Evolutionary conservation across 2,797 vertebrate genomes (phyloP), one percentile per base, ranked within the genome.

Genomic region (Epinephelus malabaricus): DNA sequence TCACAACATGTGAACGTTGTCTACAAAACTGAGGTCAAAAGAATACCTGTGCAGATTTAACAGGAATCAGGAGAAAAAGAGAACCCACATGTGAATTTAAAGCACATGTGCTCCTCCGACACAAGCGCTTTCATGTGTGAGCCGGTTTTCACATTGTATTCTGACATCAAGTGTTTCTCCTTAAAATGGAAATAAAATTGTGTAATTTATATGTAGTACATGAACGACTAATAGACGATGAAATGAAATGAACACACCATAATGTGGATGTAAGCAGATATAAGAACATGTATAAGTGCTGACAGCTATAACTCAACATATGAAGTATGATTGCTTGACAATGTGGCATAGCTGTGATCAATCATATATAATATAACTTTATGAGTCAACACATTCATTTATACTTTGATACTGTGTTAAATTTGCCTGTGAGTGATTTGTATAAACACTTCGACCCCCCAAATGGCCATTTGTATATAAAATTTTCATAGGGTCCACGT

Each of bases 71-170:
- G 21, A 55, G 53, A 43, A 30, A n/a, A 51, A 43, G 43, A 51
- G 64, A 51, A 78, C 14, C 55, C 59, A 54, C 61, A 58, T 73
- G 64, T 83, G 73, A 81, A 79, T 87, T 62, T 65, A 18, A 60
- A 81, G 69, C 83, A 79, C 51, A 81, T 85, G 80, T 86, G 72
- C 49, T 40, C 18, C 47, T 58, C 51, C 1, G 38, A 58, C 56
- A 60, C 55, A 73, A 70, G 55, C 50, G 76, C 62, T 89, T 65
- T 89, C 79, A 82, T 76, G 81, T 86, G 82, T 73, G 71, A 69
- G 53, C 8, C 56, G 21, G 40, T 51, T 81, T 73, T 49, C 18
- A 51, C 47, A 21, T 38, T 67, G 11, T 54, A 38, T 45, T 58
- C 58, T 55, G 30, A 65, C n/a, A 19, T 40, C 5, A 30, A 70